Evolutionary conservation across 2,797 vertebrate species (phyloP).

Genomic region (Acrossocheilus wenchowensis): DNA sequence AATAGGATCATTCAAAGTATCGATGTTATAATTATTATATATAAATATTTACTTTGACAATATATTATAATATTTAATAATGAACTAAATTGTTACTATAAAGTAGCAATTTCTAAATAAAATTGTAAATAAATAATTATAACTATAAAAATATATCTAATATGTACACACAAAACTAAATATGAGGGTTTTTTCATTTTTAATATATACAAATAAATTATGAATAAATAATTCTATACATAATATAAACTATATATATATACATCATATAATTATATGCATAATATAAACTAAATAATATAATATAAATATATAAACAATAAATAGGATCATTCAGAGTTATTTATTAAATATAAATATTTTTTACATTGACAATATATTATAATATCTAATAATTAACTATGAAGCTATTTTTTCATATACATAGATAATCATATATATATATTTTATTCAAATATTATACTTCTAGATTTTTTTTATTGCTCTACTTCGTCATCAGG

Average conservation of each 20-base stretch:
- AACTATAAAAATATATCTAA: neutral
- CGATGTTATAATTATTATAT: too few species aligned
- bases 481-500: neutral
- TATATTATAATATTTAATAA: neutral
- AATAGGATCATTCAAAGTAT: too few species aligned
- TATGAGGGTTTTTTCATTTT: neutral
- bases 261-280: neutral
- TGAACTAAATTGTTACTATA: neutral
- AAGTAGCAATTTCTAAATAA: neutral
- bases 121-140: neutral
- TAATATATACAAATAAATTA: neutral
- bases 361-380: neutral
- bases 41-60: neutral
- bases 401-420: neutral
- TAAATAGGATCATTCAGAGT: neutral
- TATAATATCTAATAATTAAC: neutral
- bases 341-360: neutral
- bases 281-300: neutral
- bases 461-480: neutral
- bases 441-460: neutral
- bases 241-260: too few species aligned
- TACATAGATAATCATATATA: neutral
- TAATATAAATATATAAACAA: neutral
- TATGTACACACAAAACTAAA: too few species aligned
- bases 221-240: neutral